phyloP scores from a whole-genome alignment of 2,888 invertebrate species.

The Sclerodermus sp. region DNA sequence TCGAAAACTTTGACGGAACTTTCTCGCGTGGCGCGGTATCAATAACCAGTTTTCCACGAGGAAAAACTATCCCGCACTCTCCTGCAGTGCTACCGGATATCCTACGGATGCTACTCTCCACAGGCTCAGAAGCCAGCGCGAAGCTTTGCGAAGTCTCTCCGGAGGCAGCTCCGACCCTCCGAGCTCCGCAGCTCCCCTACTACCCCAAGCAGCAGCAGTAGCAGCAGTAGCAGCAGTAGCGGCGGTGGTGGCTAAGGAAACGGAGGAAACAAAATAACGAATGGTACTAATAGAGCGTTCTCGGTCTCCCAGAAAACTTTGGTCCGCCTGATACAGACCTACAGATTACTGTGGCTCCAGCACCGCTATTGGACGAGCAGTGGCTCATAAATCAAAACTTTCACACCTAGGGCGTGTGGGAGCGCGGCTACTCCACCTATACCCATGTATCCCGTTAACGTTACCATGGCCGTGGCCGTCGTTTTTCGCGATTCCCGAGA shows the following conservation, averaged over 20 bases:
- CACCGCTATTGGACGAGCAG: conserved; percentile 19
- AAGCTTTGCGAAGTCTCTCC: no score
- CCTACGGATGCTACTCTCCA: conserved; percentile 15
- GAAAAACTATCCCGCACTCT: conserved; percentile 26
- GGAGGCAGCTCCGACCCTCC: no score
- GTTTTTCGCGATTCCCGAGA: background rate
- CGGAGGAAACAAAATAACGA: conserved; percentile 36
- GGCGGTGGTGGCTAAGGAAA: background rate
- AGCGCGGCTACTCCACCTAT: no score
- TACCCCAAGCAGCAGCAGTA: background rate
- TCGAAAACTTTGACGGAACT: conserved; percentile 24
- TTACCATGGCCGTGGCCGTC: background rate
- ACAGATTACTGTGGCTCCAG: background rate
- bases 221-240: background rate
- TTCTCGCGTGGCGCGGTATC: conserved; percentile 28
- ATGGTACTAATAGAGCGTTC: conserved; percentile 42
- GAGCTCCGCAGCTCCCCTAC: no score
- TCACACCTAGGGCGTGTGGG: conserved; percentile 26
- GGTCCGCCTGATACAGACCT: conserved; percentile 8
- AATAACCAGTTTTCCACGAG: conserved; percentile 36
- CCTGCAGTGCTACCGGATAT: conserved; percentile 30
- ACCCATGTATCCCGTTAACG: background rate
- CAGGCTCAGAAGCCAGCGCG: no score
- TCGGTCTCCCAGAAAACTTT: conserved; percentile 30
- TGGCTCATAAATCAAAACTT: conserved; percentile 38